Percentiles rank a stretch among this genome's conserved stretches.
Conservation (phyloP, 2,888 invertebrate species). For the Cephus nigrinus region DNA sequence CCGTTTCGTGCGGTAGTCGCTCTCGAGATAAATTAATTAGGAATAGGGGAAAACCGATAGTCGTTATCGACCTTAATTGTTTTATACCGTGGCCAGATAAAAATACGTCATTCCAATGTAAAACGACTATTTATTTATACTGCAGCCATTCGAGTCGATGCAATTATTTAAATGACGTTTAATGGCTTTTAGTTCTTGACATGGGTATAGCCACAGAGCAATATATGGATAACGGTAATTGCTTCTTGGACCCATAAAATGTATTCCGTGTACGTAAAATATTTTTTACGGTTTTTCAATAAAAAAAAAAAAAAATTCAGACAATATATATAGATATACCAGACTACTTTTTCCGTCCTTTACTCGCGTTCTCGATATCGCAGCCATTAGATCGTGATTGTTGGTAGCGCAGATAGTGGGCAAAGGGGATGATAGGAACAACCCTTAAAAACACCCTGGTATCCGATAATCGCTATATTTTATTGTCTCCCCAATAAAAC, state of each 20-base stretch:
- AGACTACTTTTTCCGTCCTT: neutral
- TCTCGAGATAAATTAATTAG: neutral
- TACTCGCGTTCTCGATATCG: neutral
- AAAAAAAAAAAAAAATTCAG: neutral
- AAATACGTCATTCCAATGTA: neutral
- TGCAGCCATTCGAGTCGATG: slow-evolving; percentile 27
- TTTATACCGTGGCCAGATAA: neutral
- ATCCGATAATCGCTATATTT: neutral
- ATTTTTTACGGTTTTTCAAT: neutral
- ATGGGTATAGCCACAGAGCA: neutral
- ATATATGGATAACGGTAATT: neutral
- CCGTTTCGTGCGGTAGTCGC: neutral
- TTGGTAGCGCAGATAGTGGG: neutral
- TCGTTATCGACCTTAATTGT: neutral
- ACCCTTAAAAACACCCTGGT: neutral
- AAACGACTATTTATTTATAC: slow-evolving; percentile 13
- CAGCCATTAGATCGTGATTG: neutral
- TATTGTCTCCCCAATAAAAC: neutral
- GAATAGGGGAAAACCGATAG: neutral
- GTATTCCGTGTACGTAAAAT: neutral
- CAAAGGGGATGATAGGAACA: neutral
- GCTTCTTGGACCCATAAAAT: neutral
- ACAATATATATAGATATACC: neutral
- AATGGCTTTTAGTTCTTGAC: slow-evolving; percentile 11
- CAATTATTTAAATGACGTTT: slow-evolving; percentile 31